Evolutionary conservation across 1,140 invertebrate species (phyloP), one percentile per base, ranked within the genome.

Genomic region (Alviniconcha marisindica): DNA sequence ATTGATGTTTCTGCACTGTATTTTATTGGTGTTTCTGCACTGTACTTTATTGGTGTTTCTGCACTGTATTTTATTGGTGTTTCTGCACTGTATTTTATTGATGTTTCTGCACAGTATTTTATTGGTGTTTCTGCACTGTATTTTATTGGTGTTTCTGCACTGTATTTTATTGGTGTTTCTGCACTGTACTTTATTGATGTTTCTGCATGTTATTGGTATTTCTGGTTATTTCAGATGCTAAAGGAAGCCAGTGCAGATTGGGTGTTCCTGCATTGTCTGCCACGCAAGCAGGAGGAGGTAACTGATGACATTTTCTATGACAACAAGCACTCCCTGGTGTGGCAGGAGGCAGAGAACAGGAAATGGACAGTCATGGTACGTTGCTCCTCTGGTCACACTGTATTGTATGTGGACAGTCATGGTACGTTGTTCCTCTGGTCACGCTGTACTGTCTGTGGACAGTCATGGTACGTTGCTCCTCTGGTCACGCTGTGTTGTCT

Each of bases 341-440:
- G 88, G 88, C 79, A 87, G 36, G 90, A 88, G 66, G 89, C 90
- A n/a, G 89, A 91, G 77, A 91, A 91, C 82, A 82, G 90, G 73
- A 89, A 89, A 77, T 91, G 90, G 90, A 90, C 89, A 14, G 87
- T 90, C 18, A 91, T 91, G 90, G 89, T 89, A 85, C 81, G 79
- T 54, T 33, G 24, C 5, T 15, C 48, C 36, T 76, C 14, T n/a
- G 1, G 24, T 54, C 33, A 71, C 33, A 24, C 4, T 69, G n/a
- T 31, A 40, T 18, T 56, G 71, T 15, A n/a, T 33, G 2, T 24
- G 4, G n/a, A 66, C 21, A 31, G n/a, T 28, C 78, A 15, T 66
- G 40, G 15, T 60, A 12, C 60, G 33, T 42, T 12, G 10, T 5
- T 48, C 18, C 14, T 24, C 33, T 40, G 7, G 24, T 60, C 15